Evolutionary conservation across 2,113 vertebrate species (phyloP), one percentile per base, ranked within the genome.

Genomic region (Alouatta palliata): DNA sequence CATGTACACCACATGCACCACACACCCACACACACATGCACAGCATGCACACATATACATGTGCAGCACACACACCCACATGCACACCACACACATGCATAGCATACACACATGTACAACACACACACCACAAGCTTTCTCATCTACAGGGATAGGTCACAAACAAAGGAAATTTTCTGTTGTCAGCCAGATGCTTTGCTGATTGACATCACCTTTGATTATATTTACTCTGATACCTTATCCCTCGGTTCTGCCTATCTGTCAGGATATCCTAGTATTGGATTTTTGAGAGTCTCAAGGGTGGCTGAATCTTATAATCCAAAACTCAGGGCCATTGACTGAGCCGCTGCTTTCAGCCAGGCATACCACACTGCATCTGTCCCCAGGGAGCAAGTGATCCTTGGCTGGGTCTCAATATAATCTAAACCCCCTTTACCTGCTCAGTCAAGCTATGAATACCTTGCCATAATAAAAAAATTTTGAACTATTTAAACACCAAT

Each of bases 341-440:
- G 71, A 47, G 37, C 37, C 4, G 3, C 2, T 21, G 20, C 8
- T 11, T 12, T 82, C 5, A 54, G 11, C 9, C 14, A 45, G 4
- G 11, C 21, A 27, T 49, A 2, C 2, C 27, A 45, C 16, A 43
- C 43, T 13, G 68, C 23, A 13, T 4, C 4, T 47, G 9, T 66
- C 0, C 23, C 7, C n/a, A 23, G 21, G 6, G 16, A 58, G 8
- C 30, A 0, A 6, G 13, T 23, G 27, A 12, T 3, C 40, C 6
- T 79, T 35, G 8, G 8, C 70, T 23, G 1, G 17, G 7, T 49
- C 27, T 71, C 27, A 8, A 10, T n/a, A 1, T 43, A 35, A 58
- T 14, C 23, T 8, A 12, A 20, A 0, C 4, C 4, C 58, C 21
- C 3, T 77, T 2, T 5, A 23, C 19, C 12, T 83, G 52, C 2